Evolutionary conservation across 2,797 vertebrate genomes (phyloP), one percentile per base, ranked within the genome.

Genomic region (Anguilla pacifica): DNA sequence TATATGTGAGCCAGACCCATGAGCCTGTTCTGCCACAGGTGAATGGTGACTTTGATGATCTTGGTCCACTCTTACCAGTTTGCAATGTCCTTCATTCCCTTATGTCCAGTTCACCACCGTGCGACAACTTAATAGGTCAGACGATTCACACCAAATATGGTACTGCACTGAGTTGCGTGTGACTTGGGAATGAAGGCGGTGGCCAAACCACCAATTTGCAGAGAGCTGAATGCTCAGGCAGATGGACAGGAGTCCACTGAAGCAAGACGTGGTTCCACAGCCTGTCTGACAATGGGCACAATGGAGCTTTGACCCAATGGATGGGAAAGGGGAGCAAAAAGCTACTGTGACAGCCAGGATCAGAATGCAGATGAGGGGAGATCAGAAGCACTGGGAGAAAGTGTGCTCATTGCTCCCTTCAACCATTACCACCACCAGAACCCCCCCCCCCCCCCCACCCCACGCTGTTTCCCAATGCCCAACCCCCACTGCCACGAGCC

Each of bases 251-350:
- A 84, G 89, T 83, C 86, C 85, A 59, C 89, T 91, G 90, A 91
- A 86, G 89, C 88, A 92, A 90, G 92, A 84, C 84, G 91, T 67
- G 51, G 88, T 89, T 87, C 86, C 87, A 91, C 89, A 85, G 77
- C 77, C 88, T 88, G 91, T 89, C 89, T 90, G 88, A 91, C 92
- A 92, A 92, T 92, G 86, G 90, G 92, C 83, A 89, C 79, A 94
- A 91, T 92, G 88, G 89, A 90, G 90, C 91, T 92, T 89, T 92
- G 92, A 93, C 91, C 90, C 88, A 88, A 88, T 82, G 89, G 91
- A 89, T 92, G 92, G 91, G 91, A 94, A 92, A 93, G 88, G 70
- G 77, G 70, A 25, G 90, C 87, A 91, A 91, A 93, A 92, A 93
- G 91, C 31, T 70, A 77, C 39, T 86, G 55, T 64, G 85, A 84